Evolutionary conservation across 2,888 invertebrate genomes (phyloP).

Genomic region (Mimumesa dahlbomi): DNA sequence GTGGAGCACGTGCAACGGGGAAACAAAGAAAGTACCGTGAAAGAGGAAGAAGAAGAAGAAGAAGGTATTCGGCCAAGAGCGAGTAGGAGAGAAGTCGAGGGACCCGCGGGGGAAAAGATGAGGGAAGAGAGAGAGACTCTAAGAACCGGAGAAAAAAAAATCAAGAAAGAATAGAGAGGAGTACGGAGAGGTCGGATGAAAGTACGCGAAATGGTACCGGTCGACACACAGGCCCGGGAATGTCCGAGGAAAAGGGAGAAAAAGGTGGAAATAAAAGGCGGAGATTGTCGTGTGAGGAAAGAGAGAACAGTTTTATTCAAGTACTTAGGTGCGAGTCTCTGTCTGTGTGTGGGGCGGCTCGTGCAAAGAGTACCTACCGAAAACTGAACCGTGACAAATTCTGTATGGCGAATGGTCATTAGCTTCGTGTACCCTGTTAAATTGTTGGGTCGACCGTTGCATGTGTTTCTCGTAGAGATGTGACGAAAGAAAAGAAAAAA

Average conservation of each 20-base stretch:
- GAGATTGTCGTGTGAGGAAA: constrained; percentile 13
- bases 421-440: not conserved
- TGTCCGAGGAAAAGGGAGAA: constrained; percentile 20
- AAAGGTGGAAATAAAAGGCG: constrained; percentile 35
- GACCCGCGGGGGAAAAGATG: constrained; percentile 33
- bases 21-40: constrained; percentile 62
- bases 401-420: not conserved
- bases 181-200: constrained; percentile 43
- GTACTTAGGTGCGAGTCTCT: not conserved
- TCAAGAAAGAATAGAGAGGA: constrained; percentile 50
- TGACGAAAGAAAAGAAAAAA: too few relatives aligned
- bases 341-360: too few relatives aligned
- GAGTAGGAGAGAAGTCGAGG: constrained; percentile 24
- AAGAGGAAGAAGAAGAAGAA: constrained; percentile 44
- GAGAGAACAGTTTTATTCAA: not conserved
- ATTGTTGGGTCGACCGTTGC: not conserved
- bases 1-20: constrained; percentile 63
- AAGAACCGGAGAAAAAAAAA: constrained; percentile 44
- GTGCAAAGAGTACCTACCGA: constrained; percentile 46
- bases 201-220: constrained; percentile 49
- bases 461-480: too few relatives aligned
- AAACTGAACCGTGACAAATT: constrained; percentile 19
- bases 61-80: constrained; percentile 5
- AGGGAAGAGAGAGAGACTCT: constrained; percentile 14
- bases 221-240: constrained; percentile 12